Evolutionary conservation across 2,113 vertebrate genomes (phyloP), one percentile per base, ranked within the genome.

Genomic region (Elgaria multicarinata): DNA sequence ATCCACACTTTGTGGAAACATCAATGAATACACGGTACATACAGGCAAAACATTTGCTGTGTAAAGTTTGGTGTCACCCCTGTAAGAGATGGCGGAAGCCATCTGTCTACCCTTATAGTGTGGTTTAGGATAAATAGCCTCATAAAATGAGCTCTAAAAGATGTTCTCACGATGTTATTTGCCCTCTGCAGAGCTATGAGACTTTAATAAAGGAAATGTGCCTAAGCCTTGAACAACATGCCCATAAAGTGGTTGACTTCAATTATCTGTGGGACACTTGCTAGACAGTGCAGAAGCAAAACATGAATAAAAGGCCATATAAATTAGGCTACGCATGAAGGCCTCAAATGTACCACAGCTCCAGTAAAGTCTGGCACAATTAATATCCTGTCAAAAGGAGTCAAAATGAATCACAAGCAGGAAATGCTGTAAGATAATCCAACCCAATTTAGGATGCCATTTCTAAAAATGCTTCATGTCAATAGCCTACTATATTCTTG

Each of bases 301-400:
- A 33, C 76, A 83, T 87, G 85, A 87, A 87, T 26, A 80, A 83
- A 87, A 42, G 82, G 62, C 42, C 71, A 77, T 55, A 67, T 77
- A 69, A 58, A 87, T 83, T 55, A 71, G 46, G 44, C 64, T 76
- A 44, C 31, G 22, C 71, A 20, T 62, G 44, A 69, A 87, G 72
- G 62, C 58, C 79, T 58, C 79, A 85, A 69, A 58, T 44, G 20
- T 24, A 76, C 44, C n/a, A 36, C 55, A 53, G 78, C 9, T 76
- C 58, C 46, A 53, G 20, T 22, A 10, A 87, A 75, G 71, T 83
- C 62, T 85, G 36, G 36, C 6, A 46, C 66, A 72, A 71, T 90
- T 66, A 62, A 66, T 86, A 39, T 53, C 55, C 50, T 82, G 44
- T 75, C 24, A 83, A 77, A 67, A 66, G 7, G 50, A 86, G 28